Conservation (phyloP, 2,113 vertebrate species). For the Zingel zingel region DNA sequence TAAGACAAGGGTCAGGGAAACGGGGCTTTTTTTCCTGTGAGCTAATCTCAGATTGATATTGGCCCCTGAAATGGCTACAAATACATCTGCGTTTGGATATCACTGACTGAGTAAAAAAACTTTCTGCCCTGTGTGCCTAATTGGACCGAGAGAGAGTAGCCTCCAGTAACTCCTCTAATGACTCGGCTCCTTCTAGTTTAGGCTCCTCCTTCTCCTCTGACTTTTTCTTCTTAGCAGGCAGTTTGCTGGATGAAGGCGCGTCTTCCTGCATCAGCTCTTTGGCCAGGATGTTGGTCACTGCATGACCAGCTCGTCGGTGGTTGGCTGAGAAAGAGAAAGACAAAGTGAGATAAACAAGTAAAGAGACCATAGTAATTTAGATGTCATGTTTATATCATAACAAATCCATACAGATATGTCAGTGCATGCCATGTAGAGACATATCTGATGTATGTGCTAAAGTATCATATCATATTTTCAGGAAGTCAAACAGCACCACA, state of each 20-base stretch:
- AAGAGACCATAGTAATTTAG: background rate
- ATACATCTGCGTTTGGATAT: constrained; percentile 22
- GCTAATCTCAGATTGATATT: constrained; percentile 26
- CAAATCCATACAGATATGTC: constrained; percentile 25
- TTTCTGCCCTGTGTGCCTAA: constrained; percentile 56
- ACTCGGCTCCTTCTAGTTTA: constrained; percentile 61
- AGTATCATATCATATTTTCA: background rate
- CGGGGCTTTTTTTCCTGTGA: background rate
- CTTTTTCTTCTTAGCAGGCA: constrained; percentile 47
- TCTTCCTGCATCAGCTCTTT: constrained; percentile 90
- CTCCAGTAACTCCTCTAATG: constrained; percentile 83
- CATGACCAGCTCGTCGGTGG: constrained; percentile 88
- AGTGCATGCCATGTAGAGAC: constrained; percentile 25
- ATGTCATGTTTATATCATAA: background rate
- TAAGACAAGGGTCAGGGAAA: constrained; percentile 14
- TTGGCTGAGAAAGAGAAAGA: constrained; percentile 83
- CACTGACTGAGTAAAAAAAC: constrained; percentile 7
- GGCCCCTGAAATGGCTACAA: constrained; percentile 44
- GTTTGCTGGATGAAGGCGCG: constrained; percentile 46
- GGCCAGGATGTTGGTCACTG: constrained; percentile 90
- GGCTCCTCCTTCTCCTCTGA: constrained; percentile 62
- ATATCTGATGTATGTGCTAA: constrained; percentile 29
- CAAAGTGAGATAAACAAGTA: background rate
- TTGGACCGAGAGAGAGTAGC: constrained; percentile 61
- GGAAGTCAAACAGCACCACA: constrained; percentile 11